Percentiles rank a stretch among this genome's conserved stretches.
These are phyloP conservation scores for Pherbina coryleti DNA, from an alignment of 2,888 invertebrate species.

Conservation along the genomic window DNA sequence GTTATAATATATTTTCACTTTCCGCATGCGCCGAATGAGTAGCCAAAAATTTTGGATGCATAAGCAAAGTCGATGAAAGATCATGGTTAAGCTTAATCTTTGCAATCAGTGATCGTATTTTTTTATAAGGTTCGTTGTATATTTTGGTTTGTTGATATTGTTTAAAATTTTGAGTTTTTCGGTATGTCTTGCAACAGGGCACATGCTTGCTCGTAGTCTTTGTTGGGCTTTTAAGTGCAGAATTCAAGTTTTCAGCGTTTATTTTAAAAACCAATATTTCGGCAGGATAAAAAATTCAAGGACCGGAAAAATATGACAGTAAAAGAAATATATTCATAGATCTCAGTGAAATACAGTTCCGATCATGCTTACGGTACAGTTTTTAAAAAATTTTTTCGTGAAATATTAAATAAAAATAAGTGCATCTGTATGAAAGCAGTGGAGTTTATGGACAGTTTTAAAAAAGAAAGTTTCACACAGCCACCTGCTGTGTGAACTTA, in stretches of 20 bases:
- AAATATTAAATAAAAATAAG: no score
- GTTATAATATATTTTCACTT: no score
- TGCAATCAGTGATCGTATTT: constrained; percentile 12
- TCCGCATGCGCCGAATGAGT: no score
- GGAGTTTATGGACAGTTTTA: no score
- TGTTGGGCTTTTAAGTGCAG: constrained; percentile 53
- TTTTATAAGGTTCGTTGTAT: not conserved
- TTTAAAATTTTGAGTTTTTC: constrained; percentile 13
- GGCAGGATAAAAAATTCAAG: no score
- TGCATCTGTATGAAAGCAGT: no score
- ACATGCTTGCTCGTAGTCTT: constrained; percentile 60
- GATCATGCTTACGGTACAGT: not conserved
- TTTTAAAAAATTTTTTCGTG: no score
- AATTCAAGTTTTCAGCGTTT: constrained; percentile 42
- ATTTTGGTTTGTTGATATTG: not conserved
- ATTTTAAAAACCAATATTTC: no score
- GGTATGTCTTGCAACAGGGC: constrained; percentile 44
- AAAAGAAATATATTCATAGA: not conserved
- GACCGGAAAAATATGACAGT: no score
- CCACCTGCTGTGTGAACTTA: no score
- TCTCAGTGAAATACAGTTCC: not conserved
- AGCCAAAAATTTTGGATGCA: not conserved
- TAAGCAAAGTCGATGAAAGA: constrained; percentile 1
- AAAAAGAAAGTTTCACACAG: no score
- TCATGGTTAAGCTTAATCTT: constrained; percentile 10